Evolutionary conservation across 2,888 invertebrate species (phyloP), one percentile per base, ranked within the genome.

Genomic region (Girardia tigrina): DNA sequence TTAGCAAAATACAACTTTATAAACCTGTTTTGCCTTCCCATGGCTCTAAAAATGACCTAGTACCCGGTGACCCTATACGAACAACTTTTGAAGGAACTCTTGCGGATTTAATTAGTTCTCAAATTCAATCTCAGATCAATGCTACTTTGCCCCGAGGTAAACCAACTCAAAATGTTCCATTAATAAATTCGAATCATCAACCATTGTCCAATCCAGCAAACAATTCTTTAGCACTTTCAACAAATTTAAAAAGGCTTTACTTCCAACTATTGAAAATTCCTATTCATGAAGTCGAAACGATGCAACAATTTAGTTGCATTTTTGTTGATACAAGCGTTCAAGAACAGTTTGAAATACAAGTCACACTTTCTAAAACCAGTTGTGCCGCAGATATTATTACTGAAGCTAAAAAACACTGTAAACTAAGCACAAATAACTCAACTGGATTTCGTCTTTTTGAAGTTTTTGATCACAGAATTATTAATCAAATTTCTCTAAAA

Each of bases 391-490:
- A 56, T 56, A 56, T 56, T 56, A n/a, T 56, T n/a, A 16, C 56
- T 12, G 56, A 56, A 56, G 56, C 56, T 56, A 56, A n/a, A 56
- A 56, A 56, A n/a, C 56, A 12, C n/a, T 4, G 20, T 4, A 56
- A 56, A n/a, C 23, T 56, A n/a, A 56, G 23, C n/a, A 56, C 4
- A 6, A 56, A 56, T n/a, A 56, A 56, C 23, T 20, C 4, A 8
- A 20, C n/a, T 4, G n/a, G n/a, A 20, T 56, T 20, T 56, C 56
- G 56, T 12, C 23, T 56, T 6, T 56, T 56, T 56, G 56, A 56
- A 56, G 56, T 56, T 20, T 56, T 56, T 56, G 56, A 56, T 56
- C 56, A 56, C n/a, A 56, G 56, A 56, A 56, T 56, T 23, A 56
- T 56, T 2, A 56, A 23, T 56, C 56, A 56, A 56, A 56, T 56